Conservation (phyloP, 2,888 invertebrate genomes). For the Hylaea fasciaria region DNA sequence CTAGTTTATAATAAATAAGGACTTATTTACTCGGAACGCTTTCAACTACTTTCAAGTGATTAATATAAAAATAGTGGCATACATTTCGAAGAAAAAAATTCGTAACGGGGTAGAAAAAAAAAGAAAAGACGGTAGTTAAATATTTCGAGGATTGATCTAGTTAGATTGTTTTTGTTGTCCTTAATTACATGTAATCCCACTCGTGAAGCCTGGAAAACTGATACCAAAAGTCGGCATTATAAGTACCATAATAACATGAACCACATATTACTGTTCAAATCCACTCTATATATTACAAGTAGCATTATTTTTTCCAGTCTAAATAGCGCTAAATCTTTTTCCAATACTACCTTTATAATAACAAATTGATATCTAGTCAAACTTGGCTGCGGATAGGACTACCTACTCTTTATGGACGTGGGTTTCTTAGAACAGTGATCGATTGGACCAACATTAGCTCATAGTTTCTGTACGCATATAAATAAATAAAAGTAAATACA, state of each 20-base stretch:
- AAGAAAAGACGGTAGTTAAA: no score
- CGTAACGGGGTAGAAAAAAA: no score
- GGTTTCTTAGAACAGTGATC: conserved; percentile 48
- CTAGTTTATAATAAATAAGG: no score
- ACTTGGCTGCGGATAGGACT: conserved; percentile 32
- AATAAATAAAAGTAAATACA: no score
- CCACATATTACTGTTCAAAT: neutral
- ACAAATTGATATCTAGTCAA: conserved; percentile 37
- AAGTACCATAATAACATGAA: no score
- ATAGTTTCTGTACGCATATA: conserved; percentile 18
- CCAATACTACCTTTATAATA: conserved; percentile 33
- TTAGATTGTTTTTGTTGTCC: no score
- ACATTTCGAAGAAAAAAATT: no score
- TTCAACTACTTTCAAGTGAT: neutral
- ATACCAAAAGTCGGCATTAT: no score
- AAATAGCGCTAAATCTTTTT: conserved; percentile 31
- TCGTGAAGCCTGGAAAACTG: no score
- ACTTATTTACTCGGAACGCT: neutral
- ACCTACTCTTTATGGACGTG: conserved; percentile 33
- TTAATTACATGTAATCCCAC: no score
- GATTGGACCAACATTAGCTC: conserved; percentile 54
- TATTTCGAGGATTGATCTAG: no score
- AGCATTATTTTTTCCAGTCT: conserved; percentile 32
- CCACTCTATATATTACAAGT: conserved; percentile 10
- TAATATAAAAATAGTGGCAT: neutral